phyloP scores from a whole-genome alignment of 2,113 vertebrate genomes.

The Helogale parvula region DNA sequence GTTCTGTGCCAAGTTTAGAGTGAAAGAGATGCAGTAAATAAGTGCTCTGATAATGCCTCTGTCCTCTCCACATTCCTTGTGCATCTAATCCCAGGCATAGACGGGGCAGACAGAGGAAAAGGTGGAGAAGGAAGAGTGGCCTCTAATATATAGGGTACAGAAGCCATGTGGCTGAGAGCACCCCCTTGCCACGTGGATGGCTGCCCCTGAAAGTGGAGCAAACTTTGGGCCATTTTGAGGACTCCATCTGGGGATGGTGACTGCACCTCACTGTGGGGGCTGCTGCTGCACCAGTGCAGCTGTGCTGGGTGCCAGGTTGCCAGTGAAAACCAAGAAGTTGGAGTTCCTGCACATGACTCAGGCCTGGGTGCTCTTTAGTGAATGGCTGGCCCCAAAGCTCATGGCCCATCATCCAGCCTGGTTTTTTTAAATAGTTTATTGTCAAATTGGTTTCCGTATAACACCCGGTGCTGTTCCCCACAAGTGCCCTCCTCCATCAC shows the following conservation, averaged over 20 bases:
- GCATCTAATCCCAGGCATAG: background rate
- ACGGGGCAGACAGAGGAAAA: background rate
- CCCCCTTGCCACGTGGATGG: background rate
- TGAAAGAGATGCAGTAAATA: background rate
- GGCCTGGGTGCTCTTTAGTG: background rate
- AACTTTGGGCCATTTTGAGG: background rate
- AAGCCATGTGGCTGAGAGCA: background rate
- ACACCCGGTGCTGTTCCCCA: no score
- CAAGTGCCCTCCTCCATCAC: no score
- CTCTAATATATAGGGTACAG: background rate
- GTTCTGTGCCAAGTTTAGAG: background rate
- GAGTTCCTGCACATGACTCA: background rate
- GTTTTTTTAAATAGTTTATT: no score
- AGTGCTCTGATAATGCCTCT: background rate
- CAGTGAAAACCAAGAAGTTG: conserved; percentile 17
- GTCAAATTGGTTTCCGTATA: no score
- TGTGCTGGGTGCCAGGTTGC: background rate
- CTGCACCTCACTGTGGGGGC: background rate
- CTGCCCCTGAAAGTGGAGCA: background rate
- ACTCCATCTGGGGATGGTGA: background rate
- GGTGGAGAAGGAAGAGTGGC: background rate
- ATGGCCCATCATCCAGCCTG: background rate
- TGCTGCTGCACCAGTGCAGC: background rate
- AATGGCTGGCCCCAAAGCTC: background rate
- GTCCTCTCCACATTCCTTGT: background rate